A percentile compares a stretch with the other conserved stretches of the same genome.
phyloP scores from a whole-genome alignment of 2,113 vertebrate species.

The Aramus guarauna region DNA sequence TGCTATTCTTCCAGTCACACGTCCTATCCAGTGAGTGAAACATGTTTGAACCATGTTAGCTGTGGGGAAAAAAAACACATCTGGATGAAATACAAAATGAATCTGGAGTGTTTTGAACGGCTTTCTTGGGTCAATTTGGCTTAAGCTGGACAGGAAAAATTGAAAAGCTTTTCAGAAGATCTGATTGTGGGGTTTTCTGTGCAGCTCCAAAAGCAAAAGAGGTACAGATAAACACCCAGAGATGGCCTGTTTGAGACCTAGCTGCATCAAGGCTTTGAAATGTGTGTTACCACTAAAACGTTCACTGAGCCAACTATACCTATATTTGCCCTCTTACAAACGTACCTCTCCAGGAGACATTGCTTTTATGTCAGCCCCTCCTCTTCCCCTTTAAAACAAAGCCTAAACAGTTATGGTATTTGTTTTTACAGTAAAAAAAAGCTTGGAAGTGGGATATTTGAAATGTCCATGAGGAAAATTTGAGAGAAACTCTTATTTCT shows the following conservation, averaged over 20 bases:
- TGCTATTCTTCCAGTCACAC: neutral
- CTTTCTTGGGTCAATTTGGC: neutral
- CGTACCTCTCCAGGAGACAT: rapidly evolving
- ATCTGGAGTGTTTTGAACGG: neutral
- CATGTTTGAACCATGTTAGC: neutral
- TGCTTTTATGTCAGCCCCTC: neutral
- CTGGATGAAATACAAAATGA: neutral
- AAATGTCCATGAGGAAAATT: neutral
- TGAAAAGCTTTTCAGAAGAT: neutral
- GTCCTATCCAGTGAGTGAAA: neutral
- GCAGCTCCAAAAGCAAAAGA: neutral
- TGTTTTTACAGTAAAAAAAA: neutral
- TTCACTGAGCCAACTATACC: neutral
- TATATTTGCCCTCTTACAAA: neutral
- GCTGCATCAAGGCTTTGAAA: neutral
- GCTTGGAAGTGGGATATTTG: neutral
- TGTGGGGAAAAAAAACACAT: neutral
- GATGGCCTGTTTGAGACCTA: neutral
- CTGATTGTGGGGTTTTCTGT: neutral
- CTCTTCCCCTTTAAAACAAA: neutral
- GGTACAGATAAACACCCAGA: neutral
- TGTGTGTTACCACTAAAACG: neutral
- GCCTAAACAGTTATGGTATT: neutral
- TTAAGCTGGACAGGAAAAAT: neutral
- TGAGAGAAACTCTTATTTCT: neutral